These are phyloP conservation scores for Macaria liturata DNA, from an alignment of 2,888 invertebrate species.

Conservation along the genomic window DNA sequence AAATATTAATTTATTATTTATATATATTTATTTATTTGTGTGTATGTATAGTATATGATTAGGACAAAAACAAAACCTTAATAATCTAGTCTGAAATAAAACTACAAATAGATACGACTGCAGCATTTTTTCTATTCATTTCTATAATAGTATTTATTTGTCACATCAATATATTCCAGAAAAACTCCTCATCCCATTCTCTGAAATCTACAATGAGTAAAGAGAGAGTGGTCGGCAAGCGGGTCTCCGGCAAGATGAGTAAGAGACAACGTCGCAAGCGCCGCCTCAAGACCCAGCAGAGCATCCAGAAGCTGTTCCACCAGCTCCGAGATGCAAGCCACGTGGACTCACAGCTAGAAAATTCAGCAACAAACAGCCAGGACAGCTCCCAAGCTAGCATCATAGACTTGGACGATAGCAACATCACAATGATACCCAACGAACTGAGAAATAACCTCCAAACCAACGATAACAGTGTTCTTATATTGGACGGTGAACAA, in stretches of 20 bases:
- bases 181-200: slow-evolving; percentile 35
- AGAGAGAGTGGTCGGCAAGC: slow-evolving; percentile 31
- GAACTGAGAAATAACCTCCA: neutral
- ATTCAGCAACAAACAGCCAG: neutral
- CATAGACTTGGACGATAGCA: slow-evolving; percentile 23
- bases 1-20: no score
- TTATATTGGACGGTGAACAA: slow-evolving; percentile 22
- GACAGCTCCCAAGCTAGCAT: slow-evolving; percentile 13
- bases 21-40: no score
- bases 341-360: slow-evolving; percentile 3
- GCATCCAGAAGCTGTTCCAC: slow-evolving; percentile 23
- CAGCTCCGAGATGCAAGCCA: slow-evolving; percentile 14
- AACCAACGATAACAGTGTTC: slow-evolving; percentile 6
- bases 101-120: no score
- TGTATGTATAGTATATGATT: no score
- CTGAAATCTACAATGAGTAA: slow-evolving; percentile 28
- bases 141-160: no score
- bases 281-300: slow-evolving; percentile 13
- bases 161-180: slow-evolving; percentile 38
- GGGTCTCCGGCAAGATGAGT: slow-evolving; percentile 25
- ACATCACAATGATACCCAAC: slow-evolving; percentile 4
- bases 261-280: slow-evolving; percentile 34
- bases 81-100: no score
- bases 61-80: no score
- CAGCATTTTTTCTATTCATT: no score